Evolutionary conservation across 2,797 vertebrate species (phyloP).

Genomic region (Bovichtus variegatus): DNA sequence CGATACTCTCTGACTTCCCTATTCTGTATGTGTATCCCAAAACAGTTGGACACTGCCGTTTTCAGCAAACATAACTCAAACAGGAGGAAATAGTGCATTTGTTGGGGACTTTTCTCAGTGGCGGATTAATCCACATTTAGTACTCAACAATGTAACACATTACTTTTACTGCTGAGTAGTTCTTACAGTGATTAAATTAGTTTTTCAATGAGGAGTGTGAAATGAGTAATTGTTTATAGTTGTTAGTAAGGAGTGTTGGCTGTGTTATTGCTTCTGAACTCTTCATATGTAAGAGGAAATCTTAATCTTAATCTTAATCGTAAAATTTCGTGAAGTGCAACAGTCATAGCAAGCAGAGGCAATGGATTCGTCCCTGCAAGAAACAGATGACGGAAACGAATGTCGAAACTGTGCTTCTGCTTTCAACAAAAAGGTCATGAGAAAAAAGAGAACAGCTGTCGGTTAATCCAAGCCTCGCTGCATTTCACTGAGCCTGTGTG

Average conservation of each 20-base stretch:
- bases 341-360: background rate
- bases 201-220: no score
- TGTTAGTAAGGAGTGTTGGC: no score
- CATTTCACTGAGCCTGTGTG: background rate
- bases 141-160: no score
- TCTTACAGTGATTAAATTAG: no score
- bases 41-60: no score
- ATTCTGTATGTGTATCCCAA: no score
- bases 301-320: no score
- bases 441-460: slow-evolving; percentile 33
- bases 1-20: background rate
- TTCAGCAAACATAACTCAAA: background rate
- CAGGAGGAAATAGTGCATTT: background rate
- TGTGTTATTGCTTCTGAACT: background rate
- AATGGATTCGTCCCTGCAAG: background rate
- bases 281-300: background rate
- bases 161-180: no score
- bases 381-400: background rate
- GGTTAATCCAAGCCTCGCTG: background rate
- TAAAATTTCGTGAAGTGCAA: background rate
- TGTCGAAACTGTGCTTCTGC: slow-evolving; percentile 36
- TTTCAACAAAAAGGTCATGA: slow-evolving; percentile 30
- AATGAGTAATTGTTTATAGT: no score
- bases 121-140: background rate
- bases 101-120: background rate